Evolutionary conservation across 2,888 invertebrate species (phyloP).

Genomic region (Nomada goodeniana): DNA sequence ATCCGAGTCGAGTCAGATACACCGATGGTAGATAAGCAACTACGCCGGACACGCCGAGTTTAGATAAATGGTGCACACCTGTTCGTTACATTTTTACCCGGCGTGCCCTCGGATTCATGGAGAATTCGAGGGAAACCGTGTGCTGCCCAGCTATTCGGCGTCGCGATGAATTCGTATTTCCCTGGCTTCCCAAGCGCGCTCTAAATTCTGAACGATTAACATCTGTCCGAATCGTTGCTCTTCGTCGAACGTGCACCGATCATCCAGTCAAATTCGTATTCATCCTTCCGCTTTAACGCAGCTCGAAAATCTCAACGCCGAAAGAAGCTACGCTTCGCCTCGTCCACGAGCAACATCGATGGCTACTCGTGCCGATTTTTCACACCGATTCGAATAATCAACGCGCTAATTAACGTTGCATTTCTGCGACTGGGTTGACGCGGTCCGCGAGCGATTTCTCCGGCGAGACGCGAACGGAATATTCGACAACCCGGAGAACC

Average conservation of each 20-base stretch:
- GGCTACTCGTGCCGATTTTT: slow-evolving; percentile 33
- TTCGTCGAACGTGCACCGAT: not conserved
- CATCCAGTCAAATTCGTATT: not conserved
- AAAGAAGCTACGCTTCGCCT: not conserved
- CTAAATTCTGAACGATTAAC: not conserved
- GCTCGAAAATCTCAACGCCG: not conserved
- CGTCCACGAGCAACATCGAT: slow-evolving; percentile 3
- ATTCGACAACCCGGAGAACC: slow-evolving; percentile 27
- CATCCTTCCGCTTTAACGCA: not conserved
- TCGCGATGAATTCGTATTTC: slow-evolving; percentile 16
- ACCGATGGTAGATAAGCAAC: slow-evolving; percentile 32
- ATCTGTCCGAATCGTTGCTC: not conserved
- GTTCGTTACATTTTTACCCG: slow-evolving; percentile 15
- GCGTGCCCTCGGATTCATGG: slow-evolving; percentile 21
- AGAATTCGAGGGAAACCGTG: slow-evolving; percentile 24
- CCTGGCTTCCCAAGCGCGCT: not conserved
- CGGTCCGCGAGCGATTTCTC: slow-evolving; percentile 16
- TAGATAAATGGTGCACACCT: slow-evolving; percentile 46
- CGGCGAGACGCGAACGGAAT: slow-evolving; percentile 16
- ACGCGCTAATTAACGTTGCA: slow-evolving; percentile 54
- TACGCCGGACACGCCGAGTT: slow-evolving; percentile 11
- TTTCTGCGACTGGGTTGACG: slow-evolving; percentile 26
- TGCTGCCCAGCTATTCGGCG: not conserved
- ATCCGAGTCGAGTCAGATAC: not conserved
- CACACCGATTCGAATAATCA: slow-evolving; percentile 44